phyloP scores from a whole-genome alignment of 1,140 invertebrate species.

The Aphelinus atriplicis region DNA sequence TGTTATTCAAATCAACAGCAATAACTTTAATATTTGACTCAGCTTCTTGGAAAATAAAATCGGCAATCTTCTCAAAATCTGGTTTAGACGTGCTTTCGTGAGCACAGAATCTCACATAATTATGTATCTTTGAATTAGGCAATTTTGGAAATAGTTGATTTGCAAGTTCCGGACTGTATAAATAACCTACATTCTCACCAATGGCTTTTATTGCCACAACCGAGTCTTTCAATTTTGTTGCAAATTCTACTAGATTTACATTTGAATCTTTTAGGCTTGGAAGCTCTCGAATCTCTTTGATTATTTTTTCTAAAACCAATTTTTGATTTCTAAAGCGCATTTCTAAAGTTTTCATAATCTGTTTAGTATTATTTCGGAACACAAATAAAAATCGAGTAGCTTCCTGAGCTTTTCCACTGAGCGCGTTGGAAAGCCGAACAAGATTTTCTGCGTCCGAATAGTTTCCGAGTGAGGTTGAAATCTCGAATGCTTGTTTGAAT shows the following conservation, averaged over 20 bases:
- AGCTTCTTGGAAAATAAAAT: neutral
- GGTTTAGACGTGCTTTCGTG: neutral
- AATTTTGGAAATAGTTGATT: neutral
- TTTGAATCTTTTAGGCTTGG: neutral
- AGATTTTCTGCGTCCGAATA: conserved; percentile 22
- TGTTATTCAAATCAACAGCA: neutral
- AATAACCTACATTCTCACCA: neutral
- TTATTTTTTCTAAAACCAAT: neutral
- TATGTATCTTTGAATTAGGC: neutral
- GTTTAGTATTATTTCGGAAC: neutral
- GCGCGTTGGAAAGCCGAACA: neutral
- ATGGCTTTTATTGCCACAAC: neutral
- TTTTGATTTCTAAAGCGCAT: neutral
- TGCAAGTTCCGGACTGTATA: neutral
- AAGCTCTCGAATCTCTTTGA: neutral
- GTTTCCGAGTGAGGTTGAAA: conserved; percentile 4
- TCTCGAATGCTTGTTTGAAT: conserved; percentile 27
- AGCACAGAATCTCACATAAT: neutral
- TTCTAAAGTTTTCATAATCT: neutral
- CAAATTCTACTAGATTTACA: neutral
- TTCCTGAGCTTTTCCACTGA: conserved; percentile 10
- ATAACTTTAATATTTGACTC: neutral
- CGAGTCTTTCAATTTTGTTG: neutral
- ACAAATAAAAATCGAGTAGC: neutral
- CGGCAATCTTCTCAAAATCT: neutral